A percentile compares a stretch with the other conserved stretches of the same genome.
Evolutionary conservation across 2,113 vertebrate genomes (phyloP).

Genomic region (Dolichotis patagonum): DNA sequence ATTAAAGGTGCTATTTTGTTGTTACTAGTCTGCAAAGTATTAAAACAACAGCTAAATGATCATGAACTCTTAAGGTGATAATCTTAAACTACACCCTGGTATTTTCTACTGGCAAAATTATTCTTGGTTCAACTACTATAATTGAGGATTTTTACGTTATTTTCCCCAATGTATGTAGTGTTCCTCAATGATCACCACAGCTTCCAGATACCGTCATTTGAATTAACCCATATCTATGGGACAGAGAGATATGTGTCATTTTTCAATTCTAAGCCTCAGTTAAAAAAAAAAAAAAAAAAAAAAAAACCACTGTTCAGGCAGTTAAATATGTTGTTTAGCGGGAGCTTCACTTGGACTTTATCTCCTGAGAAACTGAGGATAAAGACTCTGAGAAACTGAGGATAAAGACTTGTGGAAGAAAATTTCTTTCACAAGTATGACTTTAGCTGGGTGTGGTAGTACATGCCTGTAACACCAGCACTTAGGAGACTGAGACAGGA

Average conservation of each 20-base stretch:
- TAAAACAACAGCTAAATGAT: conserved; percentile 44
- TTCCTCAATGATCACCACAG: conserved; percentile 42
- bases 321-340: conserved; percentile 15
- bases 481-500: not conserved
- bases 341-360: not conserved
- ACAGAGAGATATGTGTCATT: conserved; percentile 21
- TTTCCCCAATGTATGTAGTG: not conserved
- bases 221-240: not conserved
- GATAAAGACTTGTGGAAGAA: conserved; percentile 31
- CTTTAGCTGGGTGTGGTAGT: not conserved
- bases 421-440: conserved; percentile 45
- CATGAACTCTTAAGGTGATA: not conserved
- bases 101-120: conserved; percentile 53
- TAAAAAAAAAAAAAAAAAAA: conserved; percentile 23
- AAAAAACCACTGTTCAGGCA: conserved; percentile 43
- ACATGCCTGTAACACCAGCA: not conserved
- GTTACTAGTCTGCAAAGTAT: not conserved
- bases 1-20: conserved; percentile 31
- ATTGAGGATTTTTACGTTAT: not conserved
- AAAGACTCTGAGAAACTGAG: conserved; percentile 17
- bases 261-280: conserved; percentile 19
- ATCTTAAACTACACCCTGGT: not conserved
- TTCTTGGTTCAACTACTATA: conserved; percentile 50
- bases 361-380: not conserved
- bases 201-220: conserved; percentile 1